Base-by-base conservation (phyloP, 2,113 vertebrate species). In the Natator depressus region DNA sequence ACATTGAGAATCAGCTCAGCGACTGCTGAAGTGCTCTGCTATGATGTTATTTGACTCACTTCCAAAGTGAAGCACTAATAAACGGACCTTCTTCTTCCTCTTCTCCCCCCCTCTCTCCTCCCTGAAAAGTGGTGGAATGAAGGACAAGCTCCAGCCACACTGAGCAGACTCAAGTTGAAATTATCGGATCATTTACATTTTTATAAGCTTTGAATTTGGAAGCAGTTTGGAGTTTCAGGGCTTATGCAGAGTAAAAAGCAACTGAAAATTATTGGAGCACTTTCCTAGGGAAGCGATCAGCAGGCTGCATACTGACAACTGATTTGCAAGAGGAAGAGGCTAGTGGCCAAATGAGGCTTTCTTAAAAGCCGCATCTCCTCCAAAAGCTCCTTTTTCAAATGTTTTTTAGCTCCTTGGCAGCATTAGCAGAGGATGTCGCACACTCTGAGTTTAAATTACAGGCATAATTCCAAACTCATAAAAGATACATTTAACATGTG, bases 161-260 rank as follows among this genome's bases (percentile, higher is more conserved):
- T 87, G 92, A 93, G 93, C 91, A 95, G 91, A 89, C 94, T 95
- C 92, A 93, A 93, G 97, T 97, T 97, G 93, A 95, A 96, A 94
- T 97, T 97, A 97, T 89, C 96, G 94, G 94, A 95, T 94, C 95
- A 96, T 98, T 96, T 97, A 96, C 94, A 86, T 92, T 95, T 96
- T 97, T 95, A 96, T 97, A 96, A 94, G 90, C 91, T 89, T 96
- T 91, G 90, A 89, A 91, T 96, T 92, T 94, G 89, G 85, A 96
- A 94, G 81, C 83, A 57, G 76, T 47, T 89, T 92, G 89, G 94
- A 11, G 8, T 96, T 96, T 0, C 19, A 95, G 93, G 93, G 90
- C 92, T 57, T 89, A 86, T 81, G 91, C 91, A 84, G 89, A 94
- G 3, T 92, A 91, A 59, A 54, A 93, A 51, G 89, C 95, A 93